These are phyloP conservation scores for Carcina quercana DNA, from an alignment of 2,888 invertebrate genomes.

Conservation along the genomic window DNA sequence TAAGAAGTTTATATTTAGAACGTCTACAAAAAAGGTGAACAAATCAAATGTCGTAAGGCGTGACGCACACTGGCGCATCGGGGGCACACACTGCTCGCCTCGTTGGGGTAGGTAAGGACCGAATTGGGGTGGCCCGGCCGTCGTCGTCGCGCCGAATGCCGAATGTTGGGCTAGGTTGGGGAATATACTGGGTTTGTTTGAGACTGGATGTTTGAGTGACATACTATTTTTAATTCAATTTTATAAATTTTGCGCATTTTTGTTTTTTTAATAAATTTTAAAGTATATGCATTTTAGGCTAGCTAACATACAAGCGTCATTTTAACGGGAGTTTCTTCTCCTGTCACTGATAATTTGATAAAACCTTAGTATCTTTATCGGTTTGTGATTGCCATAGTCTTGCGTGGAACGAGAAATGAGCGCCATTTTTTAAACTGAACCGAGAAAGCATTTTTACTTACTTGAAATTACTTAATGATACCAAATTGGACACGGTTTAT, in stretches of 20 bases:
- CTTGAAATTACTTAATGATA: conserved; percentile 9
- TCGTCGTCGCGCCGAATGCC: conserved; percentile 30
- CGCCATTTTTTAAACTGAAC: conserved; percentile 4
- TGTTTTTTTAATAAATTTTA: too few relatives aligned
- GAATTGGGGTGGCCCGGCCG: conserved; percentile 56
- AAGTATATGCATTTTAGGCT: too few relatives aligned
- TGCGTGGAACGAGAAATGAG: neutral
- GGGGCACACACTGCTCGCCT: neutral
- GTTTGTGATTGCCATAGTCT: conserved; percentile 23
- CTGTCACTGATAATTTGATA: too few relatives aligned
- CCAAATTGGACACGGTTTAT: conserved; percentile 4
- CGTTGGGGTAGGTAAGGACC: conserved; percentile 64
- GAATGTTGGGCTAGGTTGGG: conserved; percentile 68
- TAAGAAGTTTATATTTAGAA: conserved; percentile 8
- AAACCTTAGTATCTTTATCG: too few relatives aligned
- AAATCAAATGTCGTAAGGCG: conserved; percentile 25
- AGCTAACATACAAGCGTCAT: too few relatives aligned
- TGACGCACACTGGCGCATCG: conserved; percentile 6
- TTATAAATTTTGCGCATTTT: too few relatives aligned
- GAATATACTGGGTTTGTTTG: conserved; percentile 35
- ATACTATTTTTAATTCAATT: neutral
- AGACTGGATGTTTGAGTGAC: neutral
- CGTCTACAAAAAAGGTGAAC: conserved; percentile 16
- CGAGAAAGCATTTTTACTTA: conserved; percentile 6
- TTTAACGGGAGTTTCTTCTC: too few relatives aligned